A percentile compares a stretch with the other conserved stretches of the same genome.
Conservation (phyloP, 2,888 invertebrate species). For the Neoaliturus tenellus region DNA sequence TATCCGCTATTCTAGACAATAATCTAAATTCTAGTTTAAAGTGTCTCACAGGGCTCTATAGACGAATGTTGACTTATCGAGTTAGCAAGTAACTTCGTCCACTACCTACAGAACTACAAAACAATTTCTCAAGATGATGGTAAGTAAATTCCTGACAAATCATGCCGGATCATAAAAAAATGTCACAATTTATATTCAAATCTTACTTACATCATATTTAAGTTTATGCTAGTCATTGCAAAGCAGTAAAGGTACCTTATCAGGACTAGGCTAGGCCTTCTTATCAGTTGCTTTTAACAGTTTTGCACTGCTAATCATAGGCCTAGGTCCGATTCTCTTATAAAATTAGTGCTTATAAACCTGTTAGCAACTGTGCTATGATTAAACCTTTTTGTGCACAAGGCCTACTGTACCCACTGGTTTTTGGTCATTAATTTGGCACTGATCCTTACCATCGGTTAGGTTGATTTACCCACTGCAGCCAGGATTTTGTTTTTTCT, state of each 20-base stretch:
- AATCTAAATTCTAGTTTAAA: neutral
- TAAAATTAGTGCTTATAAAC: too few species aligned
- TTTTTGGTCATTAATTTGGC: too few species aligned
- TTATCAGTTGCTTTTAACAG: neutral
- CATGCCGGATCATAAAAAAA: neutral
- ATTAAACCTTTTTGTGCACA: too few species aligned
- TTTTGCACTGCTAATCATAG: too few species aligned
- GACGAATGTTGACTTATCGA: neutral
- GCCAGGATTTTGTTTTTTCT: too few species aligned
- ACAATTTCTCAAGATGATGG: conserved; percentile 3
- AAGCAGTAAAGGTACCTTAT: neutral
- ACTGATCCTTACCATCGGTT: too few species aligned
- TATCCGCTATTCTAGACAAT: neutral
- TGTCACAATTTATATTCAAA: neutral
- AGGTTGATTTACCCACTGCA: too few species aligned
- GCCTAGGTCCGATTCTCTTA: neutral
- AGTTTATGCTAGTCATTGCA: neutral
- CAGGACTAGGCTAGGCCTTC: neutral
- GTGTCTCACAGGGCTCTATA: neutral
- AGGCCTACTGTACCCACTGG: too few species aligned
- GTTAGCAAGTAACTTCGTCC: neutral
- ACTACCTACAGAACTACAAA: neutral
- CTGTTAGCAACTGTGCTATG: too few species aligned
- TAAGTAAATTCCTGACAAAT: neutral
- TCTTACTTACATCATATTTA: neutral